These are phyloP conservation scores for Melikaiella ostensackeni DNA, from an alignment of 2,888 invertebrate species.

Conservation along the genomic window DNA sequence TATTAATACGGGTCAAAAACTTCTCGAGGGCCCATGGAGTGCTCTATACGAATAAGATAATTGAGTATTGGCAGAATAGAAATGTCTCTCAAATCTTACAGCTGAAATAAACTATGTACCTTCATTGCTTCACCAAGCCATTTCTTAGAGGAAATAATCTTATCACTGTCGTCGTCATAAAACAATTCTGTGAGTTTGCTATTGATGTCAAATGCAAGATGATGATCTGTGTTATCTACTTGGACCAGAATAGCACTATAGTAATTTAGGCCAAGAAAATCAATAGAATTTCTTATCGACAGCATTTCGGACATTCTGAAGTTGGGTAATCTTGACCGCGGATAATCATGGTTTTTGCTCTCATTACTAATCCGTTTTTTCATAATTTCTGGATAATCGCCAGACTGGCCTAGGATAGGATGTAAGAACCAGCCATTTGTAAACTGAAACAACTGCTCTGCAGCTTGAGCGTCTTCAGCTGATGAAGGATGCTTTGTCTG, in stretches of 20 bases:
- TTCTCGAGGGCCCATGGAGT: slow-evolving; percentile 82
- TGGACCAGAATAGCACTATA: slow-evolving; percentile 47
- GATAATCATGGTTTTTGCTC: slow-evolving; percentile 81
- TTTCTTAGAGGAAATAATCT: not conserved
- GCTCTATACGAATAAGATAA: slow-evolving; percentile 75
- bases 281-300: slow-evolving; percentile 54
- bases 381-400: slow-evolving; percentile 85
- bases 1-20: slow-evolving; percentile 79
- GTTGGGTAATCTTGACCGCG: slow-evolving; percentile 81
- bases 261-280: slow-evolving; percentile 64
- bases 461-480: slow-evolving; percentile 79
- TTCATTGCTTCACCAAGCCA: slow-evolving; percentile 21
- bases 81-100: not conserved
- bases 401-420: slow-evolving; percentile 82
- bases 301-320: slow-evolving; percentile 58
- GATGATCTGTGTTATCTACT: no score
- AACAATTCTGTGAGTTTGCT: not conserved
- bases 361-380: slow-evolving; percentile 80
- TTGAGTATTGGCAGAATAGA: not conserved
- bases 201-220: no score
- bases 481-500: slow-evolving; percentile 75
- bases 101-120: slow-evolving; percentile 13
- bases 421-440: slow-evolving; percentile 84
- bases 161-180: not conserved
- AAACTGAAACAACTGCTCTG: slow-evolving; percentile 79